Base-by-base conservation (phyloP, 1,140 invertebrate species). In the Steinernema feltiae region DNA sequence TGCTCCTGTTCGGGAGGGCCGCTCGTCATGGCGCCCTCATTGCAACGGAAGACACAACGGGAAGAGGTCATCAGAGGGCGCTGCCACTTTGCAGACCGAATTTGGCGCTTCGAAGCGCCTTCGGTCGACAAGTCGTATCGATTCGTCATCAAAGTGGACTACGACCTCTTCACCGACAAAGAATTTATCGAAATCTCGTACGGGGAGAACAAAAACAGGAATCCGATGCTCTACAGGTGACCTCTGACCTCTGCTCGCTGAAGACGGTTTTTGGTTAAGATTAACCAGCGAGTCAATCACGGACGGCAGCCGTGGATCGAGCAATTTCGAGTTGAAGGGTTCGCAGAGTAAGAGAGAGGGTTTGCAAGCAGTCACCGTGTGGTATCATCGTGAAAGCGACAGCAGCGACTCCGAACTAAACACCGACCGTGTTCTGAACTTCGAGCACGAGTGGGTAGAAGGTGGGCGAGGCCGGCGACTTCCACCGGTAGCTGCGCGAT, bases 131-230 rank as follows among this genome's bases (percentile, higher is more conserved):
- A 63, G 53, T 7, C 53, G 2, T 27, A 71, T 27, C 12, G 70
- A 15, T 32, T 71, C 29, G 7, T 31, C 2, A 71, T 71, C 32
- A 53, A 7, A 3, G 3, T 71, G 7, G 15, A 71, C 2, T 71
- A 71, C 70, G 21, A 53, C 2, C 70, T 71, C 15, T 71, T 30
- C 46, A n/a, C 12, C 3, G 2, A 29, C 12, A 27, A 27, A 12
- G 70, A 71, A 24, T 32, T 53, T 53, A 71, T 71, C 12, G 46
- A 35, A n/a, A 30, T 71, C 3, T 53, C 32, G 3, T 35, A 71
- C 70, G 70, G 70, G 15, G 3, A 18, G 21, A 71, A 71, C 15
- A 35, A 3, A 21, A 21, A 35, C 70, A 3, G 15, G 21, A 30
- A 71, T 18, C 15, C 35, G 29, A 32, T 32, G 21, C 35, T 18